Conservation (phyloP, 2,888 invertebrate species). For the Cancer borealis region DNA sequence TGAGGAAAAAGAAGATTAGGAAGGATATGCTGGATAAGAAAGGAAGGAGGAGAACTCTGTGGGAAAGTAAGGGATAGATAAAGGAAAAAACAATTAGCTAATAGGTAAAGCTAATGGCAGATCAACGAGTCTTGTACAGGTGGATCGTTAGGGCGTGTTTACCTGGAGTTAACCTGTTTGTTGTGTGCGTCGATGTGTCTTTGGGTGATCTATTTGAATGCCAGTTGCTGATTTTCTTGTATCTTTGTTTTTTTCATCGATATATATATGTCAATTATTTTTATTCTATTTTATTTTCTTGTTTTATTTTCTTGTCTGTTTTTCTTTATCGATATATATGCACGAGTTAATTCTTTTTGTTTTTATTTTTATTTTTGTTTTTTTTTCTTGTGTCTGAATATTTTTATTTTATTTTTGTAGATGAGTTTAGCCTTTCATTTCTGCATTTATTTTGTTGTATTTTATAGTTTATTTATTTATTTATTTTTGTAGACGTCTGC, state of each 20-base stretch:
- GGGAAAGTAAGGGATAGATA: background rate
- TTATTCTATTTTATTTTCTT: background rate
- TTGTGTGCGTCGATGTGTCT: background rate
- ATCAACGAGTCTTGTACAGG: conserved; percentile 20
- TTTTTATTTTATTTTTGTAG: too few species aligned
- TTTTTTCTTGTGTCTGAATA: too few species aligned
- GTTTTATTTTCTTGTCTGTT: background rate
- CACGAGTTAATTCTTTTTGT: background rate
- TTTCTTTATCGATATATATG: background rate
- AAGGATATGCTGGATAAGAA: background rate
- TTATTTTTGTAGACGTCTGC: too few species aligned
- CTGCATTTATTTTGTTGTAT: too few species aligned
- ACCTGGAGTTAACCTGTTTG: background rate
- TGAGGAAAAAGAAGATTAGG: background rate
- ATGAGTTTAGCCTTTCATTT: too few species aligned
- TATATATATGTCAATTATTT: background rate
- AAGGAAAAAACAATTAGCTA: background rate
- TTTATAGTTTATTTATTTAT: too few species aligned
- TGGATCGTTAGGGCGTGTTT: background rate
- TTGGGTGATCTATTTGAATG: background rate
- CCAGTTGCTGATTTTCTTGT: background rate
- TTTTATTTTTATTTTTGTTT: too few species aligned
- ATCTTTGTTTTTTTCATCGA: background rate
- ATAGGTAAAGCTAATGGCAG: conserved; percentile 3
- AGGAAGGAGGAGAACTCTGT: background rate